Base-by-base conservation (phyloP, 1,140 invertebrate species). In the Diploscapter pachys region DNA sequence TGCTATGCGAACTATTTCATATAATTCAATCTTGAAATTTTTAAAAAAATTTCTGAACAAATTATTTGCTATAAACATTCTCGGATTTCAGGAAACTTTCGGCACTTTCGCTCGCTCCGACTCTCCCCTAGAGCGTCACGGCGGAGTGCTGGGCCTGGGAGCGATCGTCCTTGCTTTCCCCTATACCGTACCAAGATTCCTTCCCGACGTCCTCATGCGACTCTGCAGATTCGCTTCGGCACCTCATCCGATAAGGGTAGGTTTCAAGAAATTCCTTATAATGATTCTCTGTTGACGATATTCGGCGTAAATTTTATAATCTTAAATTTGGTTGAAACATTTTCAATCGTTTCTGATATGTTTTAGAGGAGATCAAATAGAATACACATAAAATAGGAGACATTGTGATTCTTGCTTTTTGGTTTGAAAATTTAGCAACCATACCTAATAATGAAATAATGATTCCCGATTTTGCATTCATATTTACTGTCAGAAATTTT, bases 241-340 rank as follows among this genome's bases (percentile, higher is more conserved):
- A 86, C 92, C 93, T 4, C 92, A 94, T 86, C 94, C 94, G 4
- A 93, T 96, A 85, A 92, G 93, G 63, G 93, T 93, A 87, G 89
- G 89, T 8, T 65, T 9, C 9, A 88, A 31, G 51, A 69, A 13
- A 65, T 9, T 11, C 63, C 9, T n/a, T 48, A 65, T 13, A 11
- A 11, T 9, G 50, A 11, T 13, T 65, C 9, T 11, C 48, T 65
- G 63, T 11, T 11, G 2, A 11, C 11, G 57, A 11, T 59, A 59
- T 59, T 11, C 13, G 11, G 57, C 13, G 57, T 11, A 11, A 11
- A 59, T 59, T 13, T 11, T 9, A 59, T 59, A 9, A n/a, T 59
- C n/a, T n/a, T 9, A 59, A 59, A 59, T 59, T 13, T 11, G 57
- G 2, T 11, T 11, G 57, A 13, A 13, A 13, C 11, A 13, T 2